Base-by-base conservation (phyloP, 37 sponge, comb jelly and placozoan species). In the Halichondria panicea region DNA sequence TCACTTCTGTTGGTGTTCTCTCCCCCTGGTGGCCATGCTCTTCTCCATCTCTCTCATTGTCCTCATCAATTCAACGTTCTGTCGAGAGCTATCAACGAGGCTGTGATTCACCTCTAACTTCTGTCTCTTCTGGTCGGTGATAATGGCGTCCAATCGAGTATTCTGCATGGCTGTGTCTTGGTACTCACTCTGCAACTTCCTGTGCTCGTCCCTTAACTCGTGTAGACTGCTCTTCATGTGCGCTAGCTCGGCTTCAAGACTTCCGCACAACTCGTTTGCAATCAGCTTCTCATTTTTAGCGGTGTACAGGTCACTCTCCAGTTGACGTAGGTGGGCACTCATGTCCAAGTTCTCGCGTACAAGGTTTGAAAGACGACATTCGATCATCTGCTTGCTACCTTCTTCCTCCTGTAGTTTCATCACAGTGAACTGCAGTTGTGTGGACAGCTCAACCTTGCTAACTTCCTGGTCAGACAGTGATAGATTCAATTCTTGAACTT, bases 221-320 rank as follows among this genome's bases (percentile, higher is more conserved):
- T 73, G 33, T 8, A 74, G 41, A 24, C 77, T 72, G 22, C 33
- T 25, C 37, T 66, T 61, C 7, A 76, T 52, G 9, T 18, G 33
- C 31, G 62, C 42, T 12, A 62, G 58, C 64, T 87, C 88, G 6
- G 25, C 72, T 42, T 87, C 88, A 42, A 80, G 82, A 41, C 65
- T 78, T 41, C 39, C 8, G 36, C 79, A 78, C 18, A 87, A 60
- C 4, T 81, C 50, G 33, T 76, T 43, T 27, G 88, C 61, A 1
- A 69, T 76, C 30, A 74, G 65, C 43, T 70, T 87, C 22, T 55
- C 66, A 54, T 68, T 48, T 18, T 36, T 69, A 6, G 74, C 60
- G 13, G 77, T 32, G 7, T 81, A 4, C 6, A 87, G 34, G 28
- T 43, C 42, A 35, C 19, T 58, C 19, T 75, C 44, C 4, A 87